Base-by-base conservation (phyloP, 2,797 vertebrate species). In the Botia kubotai region DNA sequence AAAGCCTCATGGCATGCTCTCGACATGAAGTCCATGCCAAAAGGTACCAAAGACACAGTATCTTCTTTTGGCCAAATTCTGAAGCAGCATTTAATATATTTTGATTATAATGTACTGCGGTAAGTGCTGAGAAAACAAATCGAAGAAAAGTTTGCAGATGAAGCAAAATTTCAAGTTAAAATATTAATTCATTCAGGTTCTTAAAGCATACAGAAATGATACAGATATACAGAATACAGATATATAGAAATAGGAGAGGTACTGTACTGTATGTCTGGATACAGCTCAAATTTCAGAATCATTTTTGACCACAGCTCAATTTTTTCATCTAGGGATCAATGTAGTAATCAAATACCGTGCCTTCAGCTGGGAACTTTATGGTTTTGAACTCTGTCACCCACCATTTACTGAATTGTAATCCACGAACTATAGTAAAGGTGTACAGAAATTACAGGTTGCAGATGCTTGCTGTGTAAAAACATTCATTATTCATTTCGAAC, bases 361-460 rank as follows among this genome's bases (percentile, higher is more conserved):
- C 97, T 74, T 98, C 97, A 72, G 96, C 95, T 1, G 97, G 97
- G 87, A 99, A 99, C 93, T 98, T 99, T 91, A 99, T 90, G 8
- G 94, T 95, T 93, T 97, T 99, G 93, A 98, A 98, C 90, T 97
- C 94, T 0, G 94, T 87, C 85, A 96, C 90, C 98, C 98, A 99
- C 97, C 97, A 98, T 86, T 97, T 98, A 91, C 98, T 99, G 93
- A 99, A 99, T 88, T 98, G 96, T 84, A 94, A 91, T 91, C 94
- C 94, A 92, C 96, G 95, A 90, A 99, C 97, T 62, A 97, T 87
- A 82, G 82, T 82, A 69, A 3, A 88, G 55, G 84, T 39, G 68
- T 23, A 58, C 4, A 81, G 14, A 62, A 33, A 46, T 68, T 16
- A 72, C 52, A 81, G 23, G 70, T 70, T 23, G 13, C 13, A 16